Percentiles rank a stretch among this genome's conserved stretches.
Conservation (phyloP, 2,797 vertebrate genomes). For the Aphelocoma californica region DNA sequence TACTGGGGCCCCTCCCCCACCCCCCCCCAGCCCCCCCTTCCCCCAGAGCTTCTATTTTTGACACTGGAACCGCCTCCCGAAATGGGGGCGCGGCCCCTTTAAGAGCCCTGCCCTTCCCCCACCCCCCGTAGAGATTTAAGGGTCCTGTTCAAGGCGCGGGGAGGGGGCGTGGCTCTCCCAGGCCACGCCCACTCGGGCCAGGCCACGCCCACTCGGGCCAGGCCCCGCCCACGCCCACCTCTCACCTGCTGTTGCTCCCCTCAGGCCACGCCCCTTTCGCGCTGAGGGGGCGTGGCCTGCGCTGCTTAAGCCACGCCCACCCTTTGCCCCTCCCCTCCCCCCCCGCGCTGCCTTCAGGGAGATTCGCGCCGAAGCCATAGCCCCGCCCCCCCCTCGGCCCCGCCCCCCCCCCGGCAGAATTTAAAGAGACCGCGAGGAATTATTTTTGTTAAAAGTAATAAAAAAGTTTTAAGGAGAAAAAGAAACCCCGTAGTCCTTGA, state of each 20-base stretch:
- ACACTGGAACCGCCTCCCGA: not conserved
- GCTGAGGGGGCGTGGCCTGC: not conserved
- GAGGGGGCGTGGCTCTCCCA: not conserved
- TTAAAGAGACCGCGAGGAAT: not conserved
- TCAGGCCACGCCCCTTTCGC: not conserved
- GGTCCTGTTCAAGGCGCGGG: not conserved
- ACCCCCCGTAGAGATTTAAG: not conserved
- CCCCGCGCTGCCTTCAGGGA: not conserved
- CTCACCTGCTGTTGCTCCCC: not conserved
- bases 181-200: not conserved
- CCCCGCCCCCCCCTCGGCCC: not conserved
- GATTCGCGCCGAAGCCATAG: not conserved
- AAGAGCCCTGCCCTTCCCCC: not conserved
- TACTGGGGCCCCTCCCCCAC: too few species aligned
- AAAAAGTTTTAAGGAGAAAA: not conserved
- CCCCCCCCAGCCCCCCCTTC: too few species aligned
- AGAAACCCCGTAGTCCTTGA: fast-evolving
- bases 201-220: fast-evolving
- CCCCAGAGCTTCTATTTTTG: not conserved
- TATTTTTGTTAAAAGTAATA: not conserved
- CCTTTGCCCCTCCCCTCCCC: too few species aligned
- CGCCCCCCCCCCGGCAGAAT: not conserved
- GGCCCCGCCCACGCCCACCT: not conserved
- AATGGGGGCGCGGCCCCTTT: not conserved
- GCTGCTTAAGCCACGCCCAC: not conserved